Evolutionary conservation across 53 echinoderm and acorn worm species (phyloP), one percentile per base, ranked within the genome.

Genomic region (Mesocentrotus franciscanus): DNA sequence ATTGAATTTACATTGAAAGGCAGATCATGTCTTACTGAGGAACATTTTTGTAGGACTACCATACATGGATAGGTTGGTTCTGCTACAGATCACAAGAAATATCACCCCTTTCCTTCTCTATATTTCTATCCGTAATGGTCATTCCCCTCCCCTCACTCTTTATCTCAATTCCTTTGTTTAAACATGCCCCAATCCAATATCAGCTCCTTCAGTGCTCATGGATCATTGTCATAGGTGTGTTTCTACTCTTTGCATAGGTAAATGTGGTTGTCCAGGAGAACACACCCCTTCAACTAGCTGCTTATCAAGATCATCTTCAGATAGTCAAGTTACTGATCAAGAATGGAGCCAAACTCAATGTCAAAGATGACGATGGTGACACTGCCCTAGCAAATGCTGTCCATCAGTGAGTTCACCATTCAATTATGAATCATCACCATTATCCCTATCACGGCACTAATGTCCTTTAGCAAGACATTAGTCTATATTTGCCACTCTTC

Each of bases 321-420:
- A 34, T 95, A 12, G 96, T 97, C 4, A 42, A 81, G 11, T 56
- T 96, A 1, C 72, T 97, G 55, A 61, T 96, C 27, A 32, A 72
- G 57, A 76, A 56, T n/a, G 95, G 96, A 64, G 96, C 97, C 6
- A 90, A 92, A 10, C 95, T 96, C 0, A 93, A 96, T 27, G n/a
- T 72, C 0, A 95, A 94, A 29, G 98, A 98, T 66, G 92, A 93
- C 0, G 98, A 98, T 18, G 98, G 98, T 14, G 97, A 97, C 32
- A 98, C 96, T 4, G 95, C 98, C 12, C 74, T 98, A 55, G 72
- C 94, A 2, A 79, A 74, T 85, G 96, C 97, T 61, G 96, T 95
- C 27, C 90, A 96, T 89, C 94, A 96, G 97, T 96, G 92, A 39
- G 96, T 94, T 29, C 42, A 27, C 6, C 24, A 22, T 0, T 68